Evolutionary conservation across 2,113 vertebrate species (phyloP).

Genomic region (Lipotes vexillifer): DNA sequence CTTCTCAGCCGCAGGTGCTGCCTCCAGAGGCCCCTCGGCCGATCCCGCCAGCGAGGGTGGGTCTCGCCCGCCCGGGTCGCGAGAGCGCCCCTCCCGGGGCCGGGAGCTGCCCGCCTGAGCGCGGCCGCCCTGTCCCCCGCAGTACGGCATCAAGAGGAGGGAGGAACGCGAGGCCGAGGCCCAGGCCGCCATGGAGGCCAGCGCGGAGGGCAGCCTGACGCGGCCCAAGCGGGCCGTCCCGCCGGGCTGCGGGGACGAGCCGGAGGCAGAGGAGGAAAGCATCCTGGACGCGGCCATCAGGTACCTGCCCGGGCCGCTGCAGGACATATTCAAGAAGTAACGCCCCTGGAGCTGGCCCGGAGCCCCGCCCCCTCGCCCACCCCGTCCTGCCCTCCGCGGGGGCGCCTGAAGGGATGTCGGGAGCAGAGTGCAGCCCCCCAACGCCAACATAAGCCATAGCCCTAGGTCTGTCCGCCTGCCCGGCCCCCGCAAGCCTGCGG

Average conservation of each 20-base stretch:
- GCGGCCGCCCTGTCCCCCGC: conserved; percentile 24
- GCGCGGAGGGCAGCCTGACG: conserved; percentile 92
- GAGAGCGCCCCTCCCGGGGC: too few species aligned
- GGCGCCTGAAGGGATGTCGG: conserved; percentile 77
- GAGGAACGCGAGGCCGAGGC: conserved; percentile 94
- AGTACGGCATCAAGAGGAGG: conserved; percentile 98
- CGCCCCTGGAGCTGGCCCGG: conserved; percentile 47
- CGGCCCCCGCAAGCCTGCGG: not conserved
- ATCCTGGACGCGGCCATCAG: conserved; percentile 99
- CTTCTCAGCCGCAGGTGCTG: not conserved
- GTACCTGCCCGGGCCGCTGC: conserved; percentile 95
- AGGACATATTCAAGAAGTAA: conserved; percentile 99
- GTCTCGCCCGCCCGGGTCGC: not conserved
- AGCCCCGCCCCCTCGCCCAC: conserved; percentile 64
- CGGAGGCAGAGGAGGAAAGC: conserved; percentile 93
- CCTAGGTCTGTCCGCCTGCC: conserved; percentile 70
- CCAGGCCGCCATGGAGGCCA: conserved; percentile 90
- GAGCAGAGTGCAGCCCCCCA: conserved; percentile 79
- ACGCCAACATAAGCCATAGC: conserved; percentile 86
- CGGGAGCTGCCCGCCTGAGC: not conserved
- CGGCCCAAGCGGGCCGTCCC: conserved; percentile 92
- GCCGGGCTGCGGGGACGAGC: conserved; percentile 81
- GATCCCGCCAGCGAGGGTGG: not conserved
- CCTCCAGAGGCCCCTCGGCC: not conserved
- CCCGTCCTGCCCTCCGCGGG: conserved; percentile 50